phyloP scores from a whole-genome alignment of 2,797 vertebrate species.

The Clarias laeviceps region DNA sequence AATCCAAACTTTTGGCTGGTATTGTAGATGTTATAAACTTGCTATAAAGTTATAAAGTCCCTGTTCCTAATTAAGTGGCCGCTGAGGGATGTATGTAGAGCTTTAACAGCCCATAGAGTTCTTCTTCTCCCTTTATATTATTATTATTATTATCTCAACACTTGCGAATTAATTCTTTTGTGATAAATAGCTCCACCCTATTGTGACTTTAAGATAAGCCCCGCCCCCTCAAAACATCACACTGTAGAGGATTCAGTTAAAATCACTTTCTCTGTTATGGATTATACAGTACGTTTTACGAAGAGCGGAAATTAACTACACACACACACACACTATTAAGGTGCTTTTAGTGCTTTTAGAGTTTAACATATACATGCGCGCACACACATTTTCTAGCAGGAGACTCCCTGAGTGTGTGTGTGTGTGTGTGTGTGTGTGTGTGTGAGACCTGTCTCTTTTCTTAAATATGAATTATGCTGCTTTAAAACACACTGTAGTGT shows the following conservation, averaged over 20 bases:
- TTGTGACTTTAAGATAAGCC: neutral
- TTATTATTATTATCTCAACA: no score
- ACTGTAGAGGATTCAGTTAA: neutral
- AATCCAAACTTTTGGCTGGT: no score
- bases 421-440: no score
- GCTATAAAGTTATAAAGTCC: no score
- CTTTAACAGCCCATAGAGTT: no score
- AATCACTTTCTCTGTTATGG: neutral
- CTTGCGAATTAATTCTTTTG: no score
- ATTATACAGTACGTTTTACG: neutral
- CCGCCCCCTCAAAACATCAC: neutral
- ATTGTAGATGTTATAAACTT: no score
- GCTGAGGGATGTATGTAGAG: no score
- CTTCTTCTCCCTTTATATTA: no score
- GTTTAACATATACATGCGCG: neutral
- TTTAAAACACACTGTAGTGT: neutral
- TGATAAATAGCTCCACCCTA: neutral
- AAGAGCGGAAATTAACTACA: neutral
- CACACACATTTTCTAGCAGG: neutral
- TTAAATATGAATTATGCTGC: neutral
- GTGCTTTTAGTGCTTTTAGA: neutral
- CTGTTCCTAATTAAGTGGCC: no score
- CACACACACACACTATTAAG: neutral
- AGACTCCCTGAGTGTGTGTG: neutral
- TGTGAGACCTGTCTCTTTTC: neutral